Evolutionary conservation across 2,113 vertebrate genomes (phyloP).

Genomic region (Circaetus gallicus): DNA sequence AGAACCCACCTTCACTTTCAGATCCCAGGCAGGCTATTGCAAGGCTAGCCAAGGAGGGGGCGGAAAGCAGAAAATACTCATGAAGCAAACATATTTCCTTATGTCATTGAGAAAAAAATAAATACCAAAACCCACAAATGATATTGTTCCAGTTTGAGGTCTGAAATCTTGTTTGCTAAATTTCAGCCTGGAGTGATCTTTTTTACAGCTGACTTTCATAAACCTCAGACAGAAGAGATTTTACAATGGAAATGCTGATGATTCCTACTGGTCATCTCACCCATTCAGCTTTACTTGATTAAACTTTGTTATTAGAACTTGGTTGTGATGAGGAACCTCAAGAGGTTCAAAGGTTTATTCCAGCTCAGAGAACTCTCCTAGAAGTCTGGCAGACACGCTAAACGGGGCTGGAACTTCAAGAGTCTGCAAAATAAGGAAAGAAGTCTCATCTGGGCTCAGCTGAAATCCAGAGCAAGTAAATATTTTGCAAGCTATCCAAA

Average conservation of each 20-base stretch:
- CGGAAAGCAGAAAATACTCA: not conserved
- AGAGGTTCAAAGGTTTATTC: not conserved
- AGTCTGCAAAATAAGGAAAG: not conserved
- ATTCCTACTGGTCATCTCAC: not conserved
- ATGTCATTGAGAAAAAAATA: not conserved
- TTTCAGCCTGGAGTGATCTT: not conserved
- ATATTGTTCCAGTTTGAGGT: not conserved
- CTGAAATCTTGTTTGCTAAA: not conserved
- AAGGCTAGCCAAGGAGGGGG: not conserved
- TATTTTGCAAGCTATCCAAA: not conserved
- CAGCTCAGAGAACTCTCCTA: not conserved
- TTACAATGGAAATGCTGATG: not conserved
- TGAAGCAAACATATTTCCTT: not conserved
- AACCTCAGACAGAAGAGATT: not conserved
- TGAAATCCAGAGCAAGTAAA: not conserved
- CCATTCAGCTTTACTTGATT: not conserved
- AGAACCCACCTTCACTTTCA: not conserved
- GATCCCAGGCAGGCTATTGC: not conserved
- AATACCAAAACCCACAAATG: not conserved
- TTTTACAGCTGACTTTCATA: not conserved
- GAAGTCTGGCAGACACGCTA: not conserved
- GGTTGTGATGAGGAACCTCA: not conserved
- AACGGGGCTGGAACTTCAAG: not conserved
- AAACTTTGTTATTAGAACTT: not conserved
- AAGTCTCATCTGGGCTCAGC: not conserved